Base-by-base conservation (phyloP, 2,888 invertebrate species). In the Mantis religiosa region DNA sequence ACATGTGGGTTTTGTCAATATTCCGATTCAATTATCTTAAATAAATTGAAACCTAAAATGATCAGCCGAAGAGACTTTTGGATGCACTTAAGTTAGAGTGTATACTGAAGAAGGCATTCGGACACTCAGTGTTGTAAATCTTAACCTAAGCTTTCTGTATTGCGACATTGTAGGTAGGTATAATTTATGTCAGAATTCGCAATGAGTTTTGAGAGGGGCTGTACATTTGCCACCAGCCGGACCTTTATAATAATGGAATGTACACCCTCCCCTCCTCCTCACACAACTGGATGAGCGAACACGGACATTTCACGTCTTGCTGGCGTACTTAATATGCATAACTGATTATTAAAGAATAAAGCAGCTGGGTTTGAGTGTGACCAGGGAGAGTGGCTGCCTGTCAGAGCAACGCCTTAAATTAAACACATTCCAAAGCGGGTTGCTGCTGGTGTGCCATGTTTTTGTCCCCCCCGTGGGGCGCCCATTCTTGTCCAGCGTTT, bases 391-490 rank as follows among this genome's bases (percentile, higher is more conserved):
- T 85, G 83, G 88, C 41, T 85, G 85, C 86, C 86, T 89, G 85
- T 87, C 88, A 84, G 89, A 89, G 85, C 89, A 89, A 89, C 90
- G 90, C 89, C 89, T 89, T 88, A 90, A 89, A 90, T 90, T 89
- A 90, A 90, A 90, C 89, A 89, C 90, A 90, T 90, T 89, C 90
- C 90, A 88, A 83, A 83, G 82, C 28, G 41, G 85, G 84, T 82
- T 82, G 54, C 87, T 87, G 83, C 87, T 71, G 84, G 71, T 81
- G 86, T 81, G 86, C 86, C 86, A 30, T 86, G 86, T 86, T 86
- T 28, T 12, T 9, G n/a, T 47, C 87, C 85, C 89, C 89, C 89
- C 85, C 54, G 85, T 54, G 84, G 89, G 27, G 89, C 54, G 54
- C 54, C 54, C 47, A 34, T 88, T 88, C 89, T 85, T 88, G 89